Evolutionary conservation across 1,140 invertebrate genomes (phyloP).

Genomic region (Drosophila kurseongensis): DNA sequence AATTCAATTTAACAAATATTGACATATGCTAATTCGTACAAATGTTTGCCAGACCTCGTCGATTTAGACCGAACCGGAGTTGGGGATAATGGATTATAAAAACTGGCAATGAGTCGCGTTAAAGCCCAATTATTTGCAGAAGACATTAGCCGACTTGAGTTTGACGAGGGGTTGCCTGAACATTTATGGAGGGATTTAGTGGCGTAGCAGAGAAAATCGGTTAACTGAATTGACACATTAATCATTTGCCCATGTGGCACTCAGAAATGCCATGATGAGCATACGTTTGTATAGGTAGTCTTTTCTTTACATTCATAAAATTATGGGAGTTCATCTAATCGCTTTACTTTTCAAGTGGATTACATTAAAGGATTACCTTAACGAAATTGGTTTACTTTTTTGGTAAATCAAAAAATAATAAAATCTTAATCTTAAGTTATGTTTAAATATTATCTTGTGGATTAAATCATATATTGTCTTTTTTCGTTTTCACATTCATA

Average conservation of each 20-base stretch:
- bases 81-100: slow-evolving; percentile 79
- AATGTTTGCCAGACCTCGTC: slow-evolving; percentile 63
- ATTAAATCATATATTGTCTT: too few relatives aligned
- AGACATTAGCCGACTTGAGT: slow-evolving; percentile 59
- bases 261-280: background rate
- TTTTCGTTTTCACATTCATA: too few relatives aligned
- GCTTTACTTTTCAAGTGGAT: too few relatives aligned
- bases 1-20: slow-evolving; percentile 84
- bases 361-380: too few relatives aligned
- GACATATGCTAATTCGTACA: slow-evolving; percentile 82
- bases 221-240: slow-evolving; percentile 52
- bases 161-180: slow-evolving; percentile 45
- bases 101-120: slow-evolving; percentile 77
- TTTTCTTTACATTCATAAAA: too few relatives aligned
- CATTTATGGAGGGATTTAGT: slow-evolving; percentile 53
- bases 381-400: too few relatives aligned
- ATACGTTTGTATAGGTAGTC: background rate
- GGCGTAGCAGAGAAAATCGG: slow-evolving; percentile 12
- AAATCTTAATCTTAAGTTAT: too few relatives aligned
- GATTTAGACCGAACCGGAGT: background rate
- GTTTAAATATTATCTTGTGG: too few relatives aligned
- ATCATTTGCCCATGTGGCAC: slow-evolving; percentile 34
- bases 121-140: slow-evolving; percentile 80
- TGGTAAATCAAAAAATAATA: too few relatives aligned
- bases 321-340: too few relatives aligned